Evolutionary conservation across 2,797 vertebrate genomes (phyloP).

Genomic region (Poliocrania exsul): DNA sequence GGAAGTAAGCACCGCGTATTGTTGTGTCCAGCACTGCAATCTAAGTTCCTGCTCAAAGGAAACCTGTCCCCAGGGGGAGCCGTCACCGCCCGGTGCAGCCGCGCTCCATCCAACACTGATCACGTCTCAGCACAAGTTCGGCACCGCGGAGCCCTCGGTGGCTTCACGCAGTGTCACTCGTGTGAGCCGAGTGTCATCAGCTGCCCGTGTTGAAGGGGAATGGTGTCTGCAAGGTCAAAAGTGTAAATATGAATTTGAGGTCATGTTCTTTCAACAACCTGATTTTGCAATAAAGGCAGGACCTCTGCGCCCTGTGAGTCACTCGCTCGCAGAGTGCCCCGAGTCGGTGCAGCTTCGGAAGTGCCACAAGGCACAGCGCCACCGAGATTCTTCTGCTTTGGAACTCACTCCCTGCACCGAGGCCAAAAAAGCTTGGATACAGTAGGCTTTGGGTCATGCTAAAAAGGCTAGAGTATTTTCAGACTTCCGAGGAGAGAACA

Average conservation of each 20-base stretch:
- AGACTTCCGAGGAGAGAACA: background rate
- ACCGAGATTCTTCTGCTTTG: background rate
- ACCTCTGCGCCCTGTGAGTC: background rate
- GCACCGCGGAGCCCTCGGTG: background rate
- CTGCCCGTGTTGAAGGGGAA: background rate
- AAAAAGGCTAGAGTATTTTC: background rate
- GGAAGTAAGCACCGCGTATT: background rate
- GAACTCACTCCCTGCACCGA: background rate
- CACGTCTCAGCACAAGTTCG: accelerated
- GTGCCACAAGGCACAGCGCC: accelerated
- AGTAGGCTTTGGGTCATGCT: background rate
- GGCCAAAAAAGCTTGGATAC: background rate
- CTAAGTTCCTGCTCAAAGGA: background rate
- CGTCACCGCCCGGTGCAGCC: accelerated
- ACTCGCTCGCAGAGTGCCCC: accelerated
- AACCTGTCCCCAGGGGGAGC: background rate
- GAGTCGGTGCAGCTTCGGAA: accelerated
- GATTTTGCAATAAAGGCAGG: background rate
- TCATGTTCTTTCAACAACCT: accelerated
- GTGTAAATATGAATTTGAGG: background rate
- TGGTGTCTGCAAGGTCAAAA: accelerated
- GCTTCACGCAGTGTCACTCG: accelerated
- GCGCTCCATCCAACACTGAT: accelerated
- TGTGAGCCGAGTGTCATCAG: accelerated
- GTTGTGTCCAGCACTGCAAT: accelerated